Evolutionary conservation across 2,113 vertebrate species (phyloP), one percentile per base, ranked within the genome.

Genomic region (Corapipo altera): DNA sequence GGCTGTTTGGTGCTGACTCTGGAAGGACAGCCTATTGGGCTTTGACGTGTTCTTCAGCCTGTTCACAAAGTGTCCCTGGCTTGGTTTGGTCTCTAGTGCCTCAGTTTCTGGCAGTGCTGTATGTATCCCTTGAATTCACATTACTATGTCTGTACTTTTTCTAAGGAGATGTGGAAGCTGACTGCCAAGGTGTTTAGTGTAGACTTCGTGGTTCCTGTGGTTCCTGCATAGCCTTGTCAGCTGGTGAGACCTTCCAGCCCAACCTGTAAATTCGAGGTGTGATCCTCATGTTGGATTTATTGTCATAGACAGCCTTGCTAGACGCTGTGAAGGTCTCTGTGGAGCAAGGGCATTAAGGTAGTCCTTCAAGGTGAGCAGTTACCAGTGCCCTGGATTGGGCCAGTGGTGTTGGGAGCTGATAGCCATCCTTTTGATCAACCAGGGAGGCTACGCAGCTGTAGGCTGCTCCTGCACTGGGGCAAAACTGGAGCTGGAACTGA

Each of bases 381-480:
- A 24, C 55, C 2, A 3, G 12, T 77, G 69, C 37, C 28, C 37
- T 87, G 41, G 16, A 1, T 6, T 84, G 54, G 49, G 37, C 27
- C 41, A 54, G 30, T 58, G 43, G 15, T 72, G 15, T 8, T 75
- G 30, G n/a, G 62, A 79, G 33, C 54, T 69, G 71, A 44, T 49
- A 33, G 46, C 28, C 28, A 28, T 67, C 35, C 22, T 57, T 89
- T 49, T 22, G 14, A 14, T 85, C 26, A 44, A 37, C 43, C 16
- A 48, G 37, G 37, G 49, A 28, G 20, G 39, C 30, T 12, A 26
- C 0, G 0, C 20, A 75, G 24, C 49, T 46, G 19, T 26, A 39
- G 43, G 30, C 20, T 82, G 44, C 66, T 67, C 20, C 62, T 92
- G 66, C 23, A 9, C 52, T 54, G 61, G 6, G 18, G 24, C 0